phyloP scores from a whole-genome alignment of 2,888 invertebrate species.

The Tupiocoris notatus region DNA sequence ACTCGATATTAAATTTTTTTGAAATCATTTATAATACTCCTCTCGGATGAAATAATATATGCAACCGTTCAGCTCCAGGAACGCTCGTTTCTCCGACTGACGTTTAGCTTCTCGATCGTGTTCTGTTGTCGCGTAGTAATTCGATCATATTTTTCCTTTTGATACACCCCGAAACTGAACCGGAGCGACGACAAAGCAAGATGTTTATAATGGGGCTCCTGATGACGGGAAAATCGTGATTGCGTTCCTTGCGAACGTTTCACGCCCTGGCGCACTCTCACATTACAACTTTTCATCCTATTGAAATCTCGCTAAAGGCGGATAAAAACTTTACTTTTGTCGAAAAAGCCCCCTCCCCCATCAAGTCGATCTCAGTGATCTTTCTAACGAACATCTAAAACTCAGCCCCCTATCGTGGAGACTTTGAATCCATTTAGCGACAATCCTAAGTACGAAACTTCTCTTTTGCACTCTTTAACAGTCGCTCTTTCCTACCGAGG shows the following conservation, averaged over 20 bases:
- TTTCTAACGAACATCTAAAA: conserved; percentile 19
- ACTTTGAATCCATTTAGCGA: conserved; percentile 26
- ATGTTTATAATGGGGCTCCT: too few relatives aligned
- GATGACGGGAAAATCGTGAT: not conserved
- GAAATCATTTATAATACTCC: too few relatives aligned
- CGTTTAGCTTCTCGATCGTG: too few relatives aligned
- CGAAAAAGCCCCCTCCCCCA: not conserved
- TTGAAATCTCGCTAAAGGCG: not conserved
- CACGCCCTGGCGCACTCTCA: not conserved
- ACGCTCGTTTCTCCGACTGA: too few relatives aligned
- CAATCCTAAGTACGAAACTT: conserved; percentile 7
- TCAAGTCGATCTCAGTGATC: conserved; percentile 5
- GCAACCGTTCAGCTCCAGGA: too few relatives aligned
- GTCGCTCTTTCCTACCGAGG: not conserved
- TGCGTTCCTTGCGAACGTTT: not conserved
- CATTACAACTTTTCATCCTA: not conserved
- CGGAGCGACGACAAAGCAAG: too few relatives aligned
- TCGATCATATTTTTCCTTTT: too few relatives aligned
- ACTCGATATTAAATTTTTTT: too few relatives aligned
- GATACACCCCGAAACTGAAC: too few relatives aligned
- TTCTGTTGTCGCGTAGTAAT: too few relatives aligned
- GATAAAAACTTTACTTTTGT: not conserved
- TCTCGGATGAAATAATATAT: too few relatives aligned
- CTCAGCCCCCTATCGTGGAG: conserved; percentile 7
- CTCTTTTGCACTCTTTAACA: not conserved